Percentiles rank a stretch among this genome's conserved stretches.
Evolutionary conservation across 2,113 vertebrate genomes (phyloP).

Genomic region (Glareola pratincola): DNA sequence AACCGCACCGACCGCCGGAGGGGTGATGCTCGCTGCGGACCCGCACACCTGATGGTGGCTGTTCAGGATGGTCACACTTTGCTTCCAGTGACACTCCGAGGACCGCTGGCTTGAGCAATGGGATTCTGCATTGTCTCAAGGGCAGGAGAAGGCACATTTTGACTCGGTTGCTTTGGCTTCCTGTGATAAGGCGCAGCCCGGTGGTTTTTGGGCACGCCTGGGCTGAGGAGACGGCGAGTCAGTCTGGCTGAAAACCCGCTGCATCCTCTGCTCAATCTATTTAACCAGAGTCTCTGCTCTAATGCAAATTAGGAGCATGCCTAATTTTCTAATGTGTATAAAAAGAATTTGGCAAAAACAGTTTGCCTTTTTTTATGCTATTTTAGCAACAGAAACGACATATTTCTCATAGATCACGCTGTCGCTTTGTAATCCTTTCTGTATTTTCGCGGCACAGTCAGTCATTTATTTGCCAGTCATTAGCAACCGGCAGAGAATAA

Average conservation of each 20-base stretch:
- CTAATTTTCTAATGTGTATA: not conserved
- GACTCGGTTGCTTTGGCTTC: not conserved
- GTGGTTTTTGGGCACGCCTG: not conserved
- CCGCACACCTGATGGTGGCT: not conserved
- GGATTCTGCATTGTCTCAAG: not conserved
- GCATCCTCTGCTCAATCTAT: not conserved
- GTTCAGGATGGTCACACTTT: fast-evolving
- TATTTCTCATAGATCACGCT: not conserved
- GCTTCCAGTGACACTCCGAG: not conserved
- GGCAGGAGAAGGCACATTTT: not conserved
- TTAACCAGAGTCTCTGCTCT: not conserved
- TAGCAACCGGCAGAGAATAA: not conserved
- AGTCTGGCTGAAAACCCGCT: not conserved
- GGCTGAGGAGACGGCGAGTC: not conserved
- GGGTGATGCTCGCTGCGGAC: not conserved
- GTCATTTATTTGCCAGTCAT: not conserved
- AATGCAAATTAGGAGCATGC: not conserved
- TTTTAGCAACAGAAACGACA: not conserved
- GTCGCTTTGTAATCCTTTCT: not conserved
- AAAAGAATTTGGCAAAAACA: not conserved
- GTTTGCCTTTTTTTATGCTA: not conserved
- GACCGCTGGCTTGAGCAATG: not conserved
- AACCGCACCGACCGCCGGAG: not conserved
- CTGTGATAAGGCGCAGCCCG: not conserved
- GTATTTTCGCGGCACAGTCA: not conserved